phyloP scores from a whole-genome alignment of 2,113 vertebrate genomes.

The Microtus richardsoni region DNA sequence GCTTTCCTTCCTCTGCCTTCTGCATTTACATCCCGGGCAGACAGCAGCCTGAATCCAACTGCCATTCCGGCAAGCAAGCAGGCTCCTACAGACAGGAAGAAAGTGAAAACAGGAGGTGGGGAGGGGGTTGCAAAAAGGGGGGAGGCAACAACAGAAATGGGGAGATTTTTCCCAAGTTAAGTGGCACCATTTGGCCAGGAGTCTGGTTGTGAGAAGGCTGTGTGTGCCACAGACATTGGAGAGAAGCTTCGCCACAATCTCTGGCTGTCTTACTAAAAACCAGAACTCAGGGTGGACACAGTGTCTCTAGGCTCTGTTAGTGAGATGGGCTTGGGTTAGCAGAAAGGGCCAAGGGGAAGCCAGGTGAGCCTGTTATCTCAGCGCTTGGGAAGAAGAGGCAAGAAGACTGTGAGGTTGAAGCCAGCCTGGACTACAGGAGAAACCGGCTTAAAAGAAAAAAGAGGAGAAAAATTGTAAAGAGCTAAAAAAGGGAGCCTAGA shows the following conservation, averaged over 20 bases:
- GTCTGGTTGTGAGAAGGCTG: slow-evolving; percentile 9
- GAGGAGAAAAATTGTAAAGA: background rate
- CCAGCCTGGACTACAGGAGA: background rate
- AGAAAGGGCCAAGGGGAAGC: background rate
- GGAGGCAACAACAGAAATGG: background rate
- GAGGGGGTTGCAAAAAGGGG: background rate
- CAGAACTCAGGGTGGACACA: background rate
- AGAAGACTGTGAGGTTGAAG: background rate
- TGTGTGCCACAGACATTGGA: background rate
- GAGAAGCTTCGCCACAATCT: background rate
- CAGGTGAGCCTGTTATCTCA: background rate
- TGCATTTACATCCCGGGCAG: slow-evolving; percentile 70
- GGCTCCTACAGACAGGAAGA: slow-evolving; percentile 47
- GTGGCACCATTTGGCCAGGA: slow-evolving; percentile 10
- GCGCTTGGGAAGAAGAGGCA: background rate
- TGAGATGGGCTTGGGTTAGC: background rate
- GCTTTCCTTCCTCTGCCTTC: background rate
- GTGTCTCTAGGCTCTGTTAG: background rate
- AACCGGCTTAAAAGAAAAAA: background rate
- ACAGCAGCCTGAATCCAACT: slow-evolving; percentile 62
- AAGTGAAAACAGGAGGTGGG: background rate
- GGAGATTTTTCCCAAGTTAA: background rate
- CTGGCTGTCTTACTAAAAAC: background rate
- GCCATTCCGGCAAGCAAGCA: background rate
- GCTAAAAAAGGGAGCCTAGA: background rate